Percentiles rank a stretch among this genome's conserved stretches.
Evolutionary conservation across 2,113 vertebrate species (phyloP).

Genomic region (Sinocyclocheilus maitianheensis): DNA sequence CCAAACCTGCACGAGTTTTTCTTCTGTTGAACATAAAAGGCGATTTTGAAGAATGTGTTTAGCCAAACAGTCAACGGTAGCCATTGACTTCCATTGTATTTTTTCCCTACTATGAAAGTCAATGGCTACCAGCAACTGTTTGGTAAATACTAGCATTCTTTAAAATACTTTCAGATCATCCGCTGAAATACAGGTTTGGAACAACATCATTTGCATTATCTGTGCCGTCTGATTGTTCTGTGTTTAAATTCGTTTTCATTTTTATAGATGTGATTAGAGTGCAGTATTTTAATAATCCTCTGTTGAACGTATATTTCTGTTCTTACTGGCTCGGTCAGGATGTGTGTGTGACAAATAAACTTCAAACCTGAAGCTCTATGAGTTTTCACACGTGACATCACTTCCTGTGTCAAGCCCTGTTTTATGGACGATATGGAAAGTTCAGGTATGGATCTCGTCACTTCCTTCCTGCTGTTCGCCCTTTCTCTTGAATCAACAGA

Average conservation of each 20-base stretch:
- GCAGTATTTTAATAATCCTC: not conserved
- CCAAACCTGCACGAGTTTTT: too few relatives aligned
- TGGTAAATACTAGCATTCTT: too few relatives aligned
- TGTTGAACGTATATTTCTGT: not conserved
- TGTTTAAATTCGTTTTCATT: not conserved
- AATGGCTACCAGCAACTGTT: too few relatives aligned
- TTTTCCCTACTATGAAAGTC: too few relatives aligned
- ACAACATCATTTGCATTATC: not conserved
- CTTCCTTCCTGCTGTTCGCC: constrained; percentile 50
- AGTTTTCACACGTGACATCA: not conserved
- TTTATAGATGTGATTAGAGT: not conserved
- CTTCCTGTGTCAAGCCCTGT: not conserved
- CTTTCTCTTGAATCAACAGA: constrained; percentile 10
- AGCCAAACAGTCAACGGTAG: too few relatives aligned
- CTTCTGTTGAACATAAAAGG: too few relatives aligned
- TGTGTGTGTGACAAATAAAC: not conserved
- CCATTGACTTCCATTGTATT: too few relatives aligned
- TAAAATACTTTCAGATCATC: not conserved
- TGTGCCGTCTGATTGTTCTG: not conserved
- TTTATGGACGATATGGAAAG: constrained; percentile 24
- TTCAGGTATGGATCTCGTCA: constrained; percentile 23
- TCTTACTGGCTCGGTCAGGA: not conserved
- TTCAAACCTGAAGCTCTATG: not conserved
- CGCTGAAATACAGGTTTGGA: not conserved
- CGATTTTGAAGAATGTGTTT: not conserved